phyloP scores from a whole-genome alignment of 2,888 invertebrate species.

The Pomacea canaliculata region DNA sequence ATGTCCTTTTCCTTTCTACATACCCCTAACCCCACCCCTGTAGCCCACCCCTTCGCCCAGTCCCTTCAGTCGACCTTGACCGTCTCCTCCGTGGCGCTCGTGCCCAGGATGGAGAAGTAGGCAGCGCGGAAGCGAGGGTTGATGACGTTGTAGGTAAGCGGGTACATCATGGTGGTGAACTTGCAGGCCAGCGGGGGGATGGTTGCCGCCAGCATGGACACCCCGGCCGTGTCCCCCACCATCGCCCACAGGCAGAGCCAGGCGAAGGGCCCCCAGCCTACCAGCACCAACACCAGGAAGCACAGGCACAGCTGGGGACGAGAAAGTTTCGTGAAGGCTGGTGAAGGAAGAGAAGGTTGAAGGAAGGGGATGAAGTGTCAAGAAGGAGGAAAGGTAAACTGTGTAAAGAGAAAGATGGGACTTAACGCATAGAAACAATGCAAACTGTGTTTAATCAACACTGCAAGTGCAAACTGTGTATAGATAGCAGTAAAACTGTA shows the following conservation, averaged over 20 bases:
- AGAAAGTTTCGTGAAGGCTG: background rate
- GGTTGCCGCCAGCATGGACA: slow-evolving; percentile 35
- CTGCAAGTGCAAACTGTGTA: background rate
- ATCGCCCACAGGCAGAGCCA: slow-evolving; percentile 41
- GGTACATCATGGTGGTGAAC: slow-evolving; percentile 33
- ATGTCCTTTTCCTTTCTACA: no score
- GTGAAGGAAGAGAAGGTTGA: background rate
- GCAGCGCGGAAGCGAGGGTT: slow-evolving; percentile 31
- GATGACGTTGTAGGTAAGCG: slow-evolving; percentile 31
- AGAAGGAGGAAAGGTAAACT: background rate
- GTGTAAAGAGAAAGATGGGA: background rate
- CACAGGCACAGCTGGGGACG: slow-evolving; percentile 44
- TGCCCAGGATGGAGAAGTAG: slow-evolving; percentile 23
- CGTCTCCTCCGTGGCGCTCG: slow-evolving; percentile 6
- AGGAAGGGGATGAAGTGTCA: background rate
- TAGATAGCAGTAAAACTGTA: no score
- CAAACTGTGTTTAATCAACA: background rate
- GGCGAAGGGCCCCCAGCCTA: slow-evolving; percentile 52
- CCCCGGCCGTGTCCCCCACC: slow-evolving; percentile 30
- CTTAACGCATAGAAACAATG: no score
- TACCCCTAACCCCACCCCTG: background rate
- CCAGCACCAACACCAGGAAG: slow-evolving; percentile 38
- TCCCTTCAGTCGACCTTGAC: slow-evolving; percentile 5
- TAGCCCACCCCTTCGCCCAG: background rate
- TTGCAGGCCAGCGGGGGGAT: slow-evolving; percentile 39